These are phyloP conservation scores for Hippoglossus hippoglossus DNA, from an alignment of 2,797 vertebrate genomes.

Conservation along the genomic window DNA sequence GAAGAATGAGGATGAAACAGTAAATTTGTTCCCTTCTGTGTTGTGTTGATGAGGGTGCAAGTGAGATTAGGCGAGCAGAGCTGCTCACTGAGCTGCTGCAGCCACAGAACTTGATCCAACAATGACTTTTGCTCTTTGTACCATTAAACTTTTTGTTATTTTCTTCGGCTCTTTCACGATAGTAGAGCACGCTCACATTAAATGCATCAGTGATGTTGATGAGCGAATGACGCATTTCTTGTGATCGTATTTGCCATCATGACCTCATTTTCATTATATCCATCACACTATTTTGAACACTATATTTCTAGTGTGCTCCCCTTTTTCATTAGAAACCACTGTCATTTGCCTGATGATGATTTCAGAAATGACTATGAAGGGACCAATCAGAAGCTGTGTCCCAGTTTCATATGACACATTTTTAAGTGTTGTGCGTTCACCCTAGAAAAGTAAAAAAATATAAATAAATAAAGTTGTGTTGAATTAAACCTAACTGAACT, in stretches of 20 bases:
- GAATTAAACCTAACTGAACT: no score
- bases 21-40: conserved; percentile 86
- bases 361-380: neutral
- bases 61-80: conserved; percentile 76
- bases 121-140: conserved; percentile 11
- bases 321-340: neutral
- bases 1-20: conserved; percentile 85
- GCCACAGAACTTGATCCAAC: conserved; percentile 59
- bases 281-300: neutral
- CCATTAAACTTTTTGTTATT: conserved; percentile 24
- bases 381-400: neutral
- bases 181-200: no score
- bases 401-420: neutral
- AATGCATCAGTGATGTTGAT: no score
- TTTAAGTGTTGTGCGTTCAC: neutral
- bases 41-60: conserved; percentile 79
- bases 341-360: neutral
- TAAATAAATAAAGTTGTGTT: no score
- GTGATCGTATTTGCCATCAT: neutral
- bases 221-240: neutral
- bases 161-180: neutral
- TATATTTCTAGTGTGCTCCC: neutral
- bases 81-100: conserved; percentile 55
- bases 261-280: neutral
- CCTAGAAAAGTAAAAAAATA: neutral